These are phyloP conservation scores for Chelmon rostratus DNA, from an alignment of 2,797 vertebrate genomes.

Conservation along the genomic window DNA sequence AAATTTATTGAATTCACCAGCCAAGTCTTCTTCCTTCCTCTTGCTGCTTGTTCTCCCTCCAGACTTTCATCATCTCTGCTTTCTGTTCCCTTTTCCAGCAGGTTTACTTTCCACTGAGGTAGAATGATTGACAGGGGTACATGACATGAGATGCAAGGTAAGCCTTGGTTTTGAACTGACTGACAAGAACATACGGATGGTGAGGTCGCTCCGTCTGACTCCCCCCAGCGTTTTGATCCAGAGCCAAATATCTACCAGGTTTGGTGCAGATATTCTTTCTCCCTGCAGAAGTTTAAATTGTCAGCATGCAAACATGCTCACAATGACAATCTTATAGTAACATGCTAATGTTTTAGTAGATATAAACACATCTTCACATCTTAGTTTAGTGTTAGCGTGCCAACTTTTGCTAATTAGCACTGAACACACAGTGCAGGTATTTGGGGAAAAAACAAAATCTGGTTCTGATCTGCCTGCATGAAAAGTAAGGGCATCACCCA, in stretches of 20 bases:
- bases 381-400: neutral
- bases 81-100: constrained; percentile 63
- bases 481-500: no score
- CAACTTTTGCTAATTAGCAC: no score
- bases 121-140: neutral
- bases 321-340: no score
- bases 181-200: neutral
- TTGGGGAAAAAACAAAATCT: no score
- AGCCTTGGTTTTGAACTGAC: neutral
- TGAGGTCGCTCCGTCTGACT: no score
- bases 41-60: neutral
- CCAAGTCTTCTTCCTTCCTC: neutral
- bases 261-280: no score
- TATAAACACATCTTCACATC: neutral
- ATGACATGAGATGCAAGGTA: neutral
- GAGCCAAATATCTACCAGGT: neutral
- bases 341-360: no score
- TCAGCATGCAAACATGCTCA: neutral
- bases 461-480: no score
- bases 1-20: no score
- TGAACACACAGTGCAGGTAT: no score
- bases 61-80: constrained; percentile 12
- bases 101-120: constrained; percentile 8
- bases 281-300: neutral
- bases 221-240: neutral